Evolutionary conservation across 2,113 vertebrate genomes (phyloP).

Genomic region (Sinocyclocheilus maitianheensis): DNA sequence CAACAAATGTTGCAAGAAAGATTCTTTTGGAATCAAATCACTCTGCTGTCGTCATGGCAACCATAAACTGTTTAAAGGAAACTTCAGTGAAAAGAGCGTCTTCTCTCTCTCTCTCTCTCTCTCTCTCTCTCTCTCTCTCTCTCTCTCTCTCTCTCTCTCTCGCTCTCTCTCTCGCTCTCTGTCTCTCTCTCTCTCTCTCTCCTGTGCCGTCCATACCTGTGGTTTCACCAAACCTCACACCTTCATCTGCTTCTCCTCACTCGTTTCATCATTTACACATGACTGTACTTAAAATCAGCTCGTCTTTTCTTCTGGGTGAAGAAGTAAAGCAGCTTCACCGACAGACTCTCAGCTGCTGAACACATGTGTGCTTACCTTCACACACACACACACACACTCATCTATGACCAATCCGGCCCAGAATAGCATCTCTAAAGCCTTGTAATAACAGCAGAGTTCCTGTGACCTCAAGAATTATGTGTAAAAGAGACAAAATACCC

Average conservation of each 20-base stretch:
- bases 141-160: too few species aligned
- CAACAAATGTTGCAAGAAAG: not conserved
- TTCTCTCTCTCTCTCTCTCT: not conserved
- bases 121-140: too few species aligned
- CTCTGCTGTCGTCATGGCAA: slow-evolving; percentile 25
- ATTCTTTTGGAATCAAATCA: not conserved
- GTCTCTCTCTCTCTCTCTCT: too few species aligned
- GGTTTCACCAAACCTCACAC: slow-evolving; percentile 68
- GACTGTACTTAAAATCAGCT: not conserved
- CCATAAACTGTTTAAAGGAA: slow-evolving; percentile 35
- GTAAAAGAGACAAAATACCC: slow-evolving; percentile 41
- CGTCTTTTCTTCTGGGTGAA: not conserved
- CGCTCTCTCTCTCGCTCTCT: too few species aligned
- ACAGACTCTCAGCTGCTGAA: slow-evolving; percentile 69
- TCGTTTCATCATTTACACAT: not conserved
- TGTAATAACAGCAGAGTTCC: slow-evolving; percentile 21
- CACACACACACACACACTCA: not conserved
- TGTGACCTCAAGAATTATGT: slow-evolving; percentile 12
- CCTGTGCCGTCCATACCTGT: slow-evolving; percentile 76
- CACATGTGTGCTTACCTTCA: not conserved
- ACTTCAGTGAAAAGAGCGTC: not conserved
- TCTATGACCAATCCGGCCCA: slow-evolving; percentile 4
- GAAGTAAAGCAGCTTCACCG: slow-evolving; percentile 40
- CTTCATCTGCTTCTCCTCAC: not conserved
- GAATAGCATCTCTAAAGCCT: slow-evolving; percentile 42